Percentiles rank a stretch among this genome's conserved stretches.
Conservation (phyloP, 2,113 vertebrate species). For the Oceanodroma tethys region DNA sequence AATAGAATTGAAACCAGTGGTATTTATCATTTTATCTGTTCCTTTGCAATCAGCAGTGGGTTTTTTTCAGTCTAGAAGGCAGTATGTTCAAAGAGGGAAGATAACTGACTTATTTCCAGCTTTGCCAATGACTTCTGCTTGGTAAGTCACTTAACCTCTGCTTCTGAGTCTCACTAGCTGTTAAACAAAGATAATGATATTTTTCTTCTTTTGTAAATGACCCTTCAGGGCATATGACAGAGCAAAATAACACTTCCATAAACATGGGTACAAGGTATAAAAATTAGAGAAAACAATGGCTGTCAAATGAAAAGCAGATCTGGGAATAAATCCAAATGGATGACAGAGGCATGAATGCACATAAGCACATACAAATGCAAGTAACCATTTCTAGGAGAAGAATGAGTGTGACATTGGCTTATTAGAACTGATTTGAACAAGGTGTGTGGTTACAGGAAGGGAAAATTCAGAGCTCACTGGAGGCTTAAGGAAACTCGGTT, state of each 20-base stretch:
- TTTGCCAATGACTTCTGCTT: constrained; percentile 20
- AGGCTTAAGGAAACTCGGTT: neutral
- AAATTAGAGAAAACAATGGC: constrained; percentile 5
- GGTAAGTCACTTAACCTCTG: constrained; percentile 2
- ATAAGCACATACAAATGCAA: neutral
- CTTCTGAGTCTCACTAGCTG: neutral
- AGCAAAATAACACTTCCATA: neutral
- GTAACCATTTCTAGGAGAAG: neutral
- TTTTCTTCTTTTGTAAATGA: constrained; percentile 29
- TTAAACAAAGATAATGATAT: constrained; percentile 16
- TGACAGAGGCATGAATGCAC: neutral
- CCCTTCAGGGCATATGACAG: neutral
- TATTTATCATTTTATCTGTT: constrained; percentile 37
- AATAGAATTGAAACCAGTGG: neutral
- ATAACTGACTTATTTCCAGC: constrained; percentile 4
- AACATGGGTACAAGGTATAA: neutral
- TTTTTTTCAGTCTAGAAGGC: neutral
- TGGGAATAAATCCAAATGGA: constrained; percentile 24
- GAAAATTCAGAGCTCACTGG: neutral
- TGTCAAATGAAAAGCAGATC: constrained; percentile 10
- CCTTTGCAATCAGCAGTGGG: neutral
- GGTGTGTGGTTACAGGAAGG: neutral
- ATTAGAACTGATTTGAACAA: neutral
- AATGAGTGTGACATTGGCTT: neutral
- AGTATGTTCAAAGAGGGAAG: neutral